A percentile compares a stretch with the other conserved stretches of the same genome.
These are phyloP conservation scores for Phytoseiulus persimilis DNA, from an alignment of 2,888 invertebrate genomes.

Conservation along the genomic window DNA sequence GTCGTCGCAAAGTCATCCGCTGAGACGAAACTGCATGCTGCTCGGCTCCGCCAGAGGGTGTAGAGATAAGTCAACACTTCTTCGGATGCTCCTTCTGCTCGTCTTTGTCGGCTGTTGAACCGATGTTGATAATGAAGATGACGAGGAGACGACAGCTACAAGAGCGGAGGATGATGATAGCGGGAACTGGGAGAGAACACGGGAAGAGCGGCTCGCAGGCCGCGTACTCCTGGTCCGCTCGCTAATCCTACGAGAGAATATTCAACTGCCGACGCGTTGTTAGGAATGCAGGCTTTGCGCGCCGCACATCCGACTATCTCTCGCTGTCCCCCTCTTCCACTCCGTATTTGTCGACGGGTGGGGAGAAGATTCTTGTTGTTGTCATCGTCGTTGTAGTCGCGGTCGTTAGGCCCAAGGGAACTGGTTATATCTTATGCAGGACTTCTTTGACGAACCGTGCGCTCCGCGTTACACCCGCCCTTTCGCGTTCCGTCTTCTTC, in stretches of 20 bases:
- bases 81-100: background rate
- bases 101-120: background rate
- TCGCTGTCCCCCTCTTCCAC: background rate
- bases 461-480: background rate
- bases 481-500: background rate
- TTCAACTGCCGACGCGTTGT: background rate
- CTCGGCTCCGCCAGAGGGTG: background rate
- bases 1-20: background rate
- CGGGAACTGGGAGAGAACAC: background rate
- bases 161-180: background rate
- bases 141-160: background rate
- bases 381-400: background rate
- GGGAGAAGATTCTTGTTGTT: background rate
- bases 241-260: background rate
- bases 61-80: background rate
- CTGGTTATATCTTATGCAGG: background rate
- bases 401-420: background rate
- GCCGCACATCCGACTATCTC: background rate
- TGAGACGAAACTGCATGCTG: background rate
- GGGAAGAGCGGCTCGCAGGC: background rate
- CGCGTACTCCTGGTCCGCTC: background rate
- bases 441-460: background rate
- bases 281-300: background rate
- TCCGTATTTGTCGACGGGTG: background rate
- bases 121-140: background rate